Conservation (phyloP, 2,888 invertebrate species). For the Candidula unifasciata region DNA sequence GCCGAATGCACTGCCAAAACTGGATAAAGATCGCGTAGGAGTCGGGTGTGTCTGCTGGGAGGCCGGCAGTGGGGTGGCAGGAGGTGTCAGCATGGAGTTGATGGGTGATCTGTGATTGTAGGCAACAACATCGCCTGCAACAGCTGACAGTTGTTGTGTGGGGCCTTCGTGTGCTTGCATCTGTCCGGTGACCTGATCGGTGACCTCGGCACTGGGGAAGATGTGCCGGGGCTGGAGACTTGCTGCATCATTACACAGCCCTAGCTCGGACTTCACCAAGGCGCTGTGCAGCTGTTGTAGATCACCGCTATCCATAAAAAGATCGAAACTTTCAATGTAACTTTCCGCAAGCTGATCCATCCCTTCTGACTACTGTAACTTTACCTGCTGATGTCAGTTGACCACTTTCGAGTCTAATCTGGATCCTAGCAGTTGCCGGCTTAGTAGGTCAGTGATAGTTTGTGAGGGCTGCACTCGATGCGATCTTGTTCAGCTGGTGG, state of each 20-base stretch:
- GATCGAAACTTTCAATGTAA: conserved; percentile 72
- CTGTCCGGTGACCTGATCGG: conserved; percentile 63
- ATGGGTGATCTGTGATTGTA: conserved; percentile 38
- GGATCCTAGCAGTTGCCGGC: conserved; percentile 51
- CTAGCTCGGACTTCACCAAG: conserved; percentile 62
- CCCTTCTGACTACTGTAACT: conserved; percentile 38
- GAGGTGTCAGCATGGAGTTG: conserved; percentile 46
- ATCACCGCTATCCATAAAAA: conserved; percentile 68
- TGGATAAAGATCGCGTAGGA: conserved; percentile 49
- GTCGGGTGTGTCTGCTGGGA: conserved; percentile 47
- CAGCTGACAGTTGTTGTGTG: conserved; percentile 51
- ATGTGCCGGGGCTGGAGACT: conserved; percentile 56
- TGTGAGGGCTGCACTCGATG: too few relatives aligned
- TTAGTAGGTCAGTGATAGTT: conserved; percentile 51
- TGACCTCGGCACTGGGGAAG: conserved; percentile 60
- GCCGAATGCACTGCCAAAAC: conserved; percentile 53
- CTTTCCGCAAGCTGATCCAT: conserved; percentile 70
- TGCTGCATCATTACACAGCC: conserved; percentile 59
- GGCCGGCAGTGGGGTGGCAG: conserved; percentile 37
- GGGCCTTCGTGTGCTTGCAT: conserved; percentile 42
- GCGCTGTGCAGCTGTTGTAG: conserved; percentile 57
- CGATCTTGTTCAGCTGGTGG: too few relatives aligned
- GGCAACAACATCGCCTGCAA: conserved; percentile 15
- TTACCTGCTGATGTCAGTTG: conserved; percentile 23
- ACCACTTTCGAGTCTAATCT: conserved; percentile 46